Evolutionary conservation across 2,113 vertebrate species (phyloP).

Genomic region (Amia ocellicauda): DNA sequence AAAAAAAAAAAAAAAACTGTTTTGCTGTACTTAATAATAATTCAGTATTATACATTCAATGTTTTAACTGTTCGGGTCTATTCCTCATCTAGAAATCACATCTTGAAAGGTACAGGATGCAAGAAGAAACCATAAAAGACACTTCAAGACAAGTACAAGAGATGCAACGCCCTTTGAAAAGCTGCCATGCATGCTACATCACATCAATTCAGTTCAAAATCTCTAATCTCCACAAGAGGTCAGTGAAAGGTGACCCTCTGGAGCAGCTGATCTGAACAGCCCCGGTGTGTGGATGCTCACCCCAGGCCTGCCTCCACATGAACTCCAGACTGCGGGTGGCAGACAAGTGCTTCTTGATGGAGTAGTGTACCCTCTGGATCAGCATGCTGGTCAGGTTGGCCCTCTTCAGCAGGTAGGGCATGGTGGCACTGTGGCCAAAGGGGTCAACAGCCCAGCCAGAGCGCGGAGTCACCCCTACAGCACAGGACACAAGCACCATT

Average conservation of each 20-base stretch:
- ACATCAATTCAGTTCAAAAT: no score
- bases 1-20: neutral
- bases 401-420: constrained; percentile 88
- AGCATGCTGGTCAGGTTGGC: constrained; percentile 95
- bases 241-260: no score
- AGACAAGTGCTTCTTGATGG: constrained; percentile 94
- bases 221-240: no score
- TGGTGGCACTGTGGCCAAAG: constrained; percentile 92
- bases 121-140: neutral
- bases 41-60: no score
- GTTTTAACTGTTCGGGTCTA: no score
- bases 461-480: constrained; percentile 73
- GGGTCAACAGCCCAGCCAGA: constrained; percentile 94
- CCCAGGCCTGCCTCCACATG: constrained; percentile 98
- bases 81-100: neutral
- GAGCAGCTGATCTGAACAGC: no score
- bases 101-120: neutral
- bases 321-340: constrained; percentile 89
- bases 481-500: neutral
- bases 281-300: constrained; percentile 57
- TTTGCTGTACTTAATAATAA: no score
- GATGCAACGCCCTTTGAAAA: no score
- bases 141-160: no score
- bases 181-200: no score
- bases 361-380: constrained; percentile 93